Conservation (phyloP, 2,797 vertebrate genomes). For the Chaetodon trifasciatus region DNA sequence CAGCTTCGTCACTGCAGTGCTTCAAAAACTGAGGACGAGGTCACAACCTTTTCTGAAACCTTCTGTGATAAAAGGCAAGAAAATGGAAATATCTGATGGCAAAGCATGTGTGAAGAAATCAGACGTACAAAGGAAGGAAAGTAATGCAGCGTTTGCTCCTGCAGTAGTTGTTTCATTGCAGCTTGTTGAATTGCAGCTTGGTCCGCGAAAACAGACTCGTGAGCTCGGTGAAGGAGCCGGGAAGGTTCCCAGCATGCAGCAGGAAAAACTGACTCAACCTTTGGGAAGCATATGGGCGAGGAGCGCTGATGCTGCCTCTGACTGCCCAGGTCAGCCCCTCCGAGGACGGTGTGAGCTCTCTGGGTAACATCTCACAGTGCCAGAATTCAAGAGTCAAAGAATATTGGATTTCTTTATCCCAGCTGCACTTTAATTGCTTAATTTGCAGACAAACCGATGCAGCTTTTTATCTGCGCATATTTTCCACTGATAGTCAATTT, state of each 20-base stretch:
- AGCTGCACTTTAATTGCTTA: slow-evolving; percentile 7
- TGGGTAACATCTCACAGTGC: slow-evolving; percentile 16
- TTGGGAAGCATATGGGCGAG: slow-evolving; percentile 2
- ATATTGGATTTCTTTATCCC: slow-evolving; percentile 13
- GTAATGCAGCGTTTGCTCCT: slow-evolving; percentile 3
- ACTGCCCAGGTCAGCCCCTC: not conserved
- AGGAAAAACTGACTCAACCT: slow-evolving; percentile 38
- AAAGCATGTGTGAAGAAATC: slow-evolving; percentile 6
- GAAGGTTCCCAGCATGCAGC: slow-evolving; percentile 1
- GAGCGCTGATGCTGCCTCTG: slow-evolving; percentile 21
- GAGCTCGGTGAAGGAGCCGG: not conserved
- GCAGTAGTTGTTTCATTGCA: not conserved
- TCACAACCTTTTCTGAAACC: slow-evolving; percentile 3
- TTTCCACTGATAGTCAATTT: slow-evolving; percentile 30
- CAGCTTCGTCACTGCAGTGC: slow-evolving; percentile 17
- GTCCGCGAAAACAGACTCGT: slow-evolving; percentile 13
- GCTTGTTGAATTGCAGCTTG: not conserved
- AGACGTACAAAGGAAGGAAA: not conserved
- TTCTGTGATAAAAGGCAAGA: slow-evolving; percentile 1
- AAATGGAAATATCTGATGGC: slow-evolving; percentile 18
- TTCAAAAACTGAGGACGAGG: slow-evolving; percentile 35
- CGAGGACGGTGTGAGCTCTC: not conserved
- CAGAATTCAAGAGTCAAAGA: slow-evolving; percentile 5
- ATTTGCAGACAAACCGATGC: slow-evolving; percentile 14
- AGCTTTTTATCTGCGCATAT: slow-evolving; percentile 5